Conservation (phyloP, 53 echinoderm and acorn worm species). For the Apostichopus leukothele region DNA sequence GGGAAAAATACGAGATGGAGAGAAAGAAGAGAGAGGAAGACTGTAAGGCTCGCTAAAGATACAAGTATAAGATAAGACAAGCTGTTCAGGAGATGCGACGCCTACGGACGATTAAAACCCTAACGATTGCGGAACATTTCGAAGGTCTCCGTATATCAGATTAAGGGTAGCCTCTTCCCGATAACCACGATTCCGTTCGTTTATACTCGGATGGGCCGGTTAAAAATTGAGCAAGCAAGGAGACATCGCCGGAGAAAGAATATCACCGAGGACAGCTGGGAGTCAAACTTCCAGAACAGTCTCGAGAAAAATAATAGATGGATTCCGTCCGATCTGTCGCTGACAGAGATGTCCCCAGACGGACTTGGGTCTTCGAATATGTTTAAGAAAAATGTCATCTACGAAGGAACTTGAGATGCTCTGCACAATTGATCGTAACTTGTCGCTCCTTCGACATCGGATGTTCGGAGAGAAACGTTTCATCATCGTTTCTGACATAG, state of each 20-base stretch:
- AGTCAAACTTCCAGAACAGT: neutral
- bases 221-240: neutral
- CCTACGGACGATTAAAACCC: neutral
- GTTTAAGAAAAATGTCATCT: neutral
- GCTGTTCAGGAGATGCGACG: neutral
- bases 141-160: neutral
- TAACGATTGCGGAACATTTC: neutral
- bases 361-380: neutral
- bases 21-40: neutral
- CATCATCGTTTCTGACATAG: too few species aligned
- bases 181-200: neutral
- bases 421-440: neutral
- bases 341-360: neutral
- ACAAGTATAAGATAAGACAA: slow-evolving; percentile 25
- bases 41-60: neutral
- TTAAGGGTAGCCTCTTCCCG: neutral
- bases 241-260: neutral
- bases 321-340: neutral
- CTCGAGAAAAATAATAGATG: neutral
- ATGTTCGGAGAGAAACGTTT: too few species aligned
- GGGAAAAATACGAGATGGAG: neutral
- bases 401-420: neutral
- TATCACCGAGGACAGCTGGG: neutral
- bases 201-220: neutral
- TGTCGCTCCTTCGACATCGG: too few species aligned